Evolutionary conservation across 1,140 invertebrate genomes (phyloP).

Genomic region (Cydia pomonella): DNA sequence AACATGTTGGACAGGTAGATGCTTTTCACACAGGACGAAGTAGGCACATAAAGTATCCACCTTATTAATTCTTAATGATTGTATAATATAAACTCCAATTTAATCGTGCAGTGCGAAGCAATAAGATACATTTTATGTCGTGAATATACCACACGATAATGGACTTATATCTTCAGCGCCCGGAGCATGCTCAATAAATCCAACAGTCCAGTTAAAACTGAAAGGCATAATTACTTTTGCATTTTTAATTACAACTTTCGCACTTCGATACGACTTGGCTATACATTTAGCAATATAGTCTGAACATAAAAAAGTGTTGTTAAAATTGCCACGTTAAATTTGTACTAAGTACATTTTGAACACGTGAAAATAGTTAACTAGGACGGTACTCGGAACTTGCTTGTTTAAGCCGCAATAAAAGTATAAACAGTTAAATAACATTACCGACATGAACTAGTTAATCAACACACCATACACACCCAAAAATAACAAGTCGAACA

Average conservation of each 20-base stretch:
- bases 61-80: not conserved
- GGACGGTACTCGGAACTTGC: not conserved
- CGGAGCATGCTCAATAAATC: not conserved
- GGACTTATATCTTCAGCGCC: constrained; percentile 10
- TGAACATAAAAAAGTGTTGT: not conserved
- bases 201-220: constrained; percentile 14
- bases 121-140: not conserved
- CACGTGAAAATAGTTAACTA: not conserved
- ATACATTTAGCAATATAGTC: not conserved
- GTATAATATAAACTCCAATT: not conserved
- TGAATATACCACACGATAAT: constrained; percentile 3
- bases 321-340: not conserved
- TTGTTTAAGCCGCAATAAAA: not conserved
- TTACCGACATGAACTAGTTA: not conserved
- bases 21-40: not conserved
- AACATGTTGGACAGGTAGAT: not conserved
- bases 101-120: not conserved
- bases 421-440: not conserved
- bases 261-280: not conserved
- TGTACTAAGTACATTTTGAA: constrained; percentile 4
- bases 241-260: constrained; percentile 21
- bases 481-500: too few species aligned
- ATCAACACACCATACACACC: not conserved
- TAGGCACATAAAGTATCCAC: not conserved
- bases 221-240: constrained; percentile 17